Evolutionary conservation across 2,797 vertebrate genomes (phyloP), one percentile per base, ranked within the genome.

Genomic region (Lutjanus campechanus): DNA sequence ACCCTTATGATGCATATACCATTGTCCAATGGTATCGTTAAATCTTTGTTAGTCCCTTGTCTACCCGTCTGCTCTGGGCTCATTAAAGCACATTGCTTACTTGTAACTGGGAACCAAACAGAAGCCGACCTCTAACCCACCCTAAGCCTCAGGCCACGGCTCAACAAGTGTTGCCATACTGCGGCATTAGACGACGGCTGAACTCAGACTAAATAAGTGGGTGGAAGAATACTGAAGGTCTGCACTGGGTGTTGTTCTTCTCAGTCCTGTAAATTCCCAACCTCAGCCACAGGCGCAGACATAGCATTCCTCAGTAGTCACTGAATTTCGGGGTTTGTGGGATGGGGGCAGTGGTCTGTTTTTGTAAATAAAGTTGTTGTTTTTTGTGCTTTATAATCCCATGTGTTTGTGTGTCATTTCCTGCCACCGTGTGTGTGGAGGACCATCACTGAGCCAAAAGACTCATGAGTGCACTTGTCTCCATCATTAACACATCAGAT

Each of bases 291-390:
- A 90, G 44, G 67, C 72, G 25, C 75, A 85, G 90, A 87, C 88
- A 90, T 87, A 69, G 81, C 92, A 93, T 92, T 91, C 92, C 85
- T 74, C 76, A 65, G 63, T 71, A 81, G 87, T 92, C 89, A 90
- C 69, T 84, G 78, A 82, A 84, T 84, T 81, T 73, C 50, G 69
- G 91, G 84, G 84, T 89, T 93, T 91, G 89, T 90, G 90, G 93
- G 85, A 63, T 59, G 25, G 86, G 76, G 81, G 70, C 76, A 77
- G 88, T 91, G 86, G 86, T 89, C 69, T 80, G 74, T 82, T 89
- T 85, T 93, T 95, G 94, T 95, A 95, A 94, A 94, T 95, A 94
- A 94, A 94, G 89, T 88, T 89, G 83, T 92, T 89, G 76, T 77
- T 86, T 91, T 91, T 92, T 87, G 72, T 92, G 86, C 85, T 85